phyloP scores from a whole-genome alignment of 2,888 invertebrate genomes.

The Saturnia japonica region DNA sequence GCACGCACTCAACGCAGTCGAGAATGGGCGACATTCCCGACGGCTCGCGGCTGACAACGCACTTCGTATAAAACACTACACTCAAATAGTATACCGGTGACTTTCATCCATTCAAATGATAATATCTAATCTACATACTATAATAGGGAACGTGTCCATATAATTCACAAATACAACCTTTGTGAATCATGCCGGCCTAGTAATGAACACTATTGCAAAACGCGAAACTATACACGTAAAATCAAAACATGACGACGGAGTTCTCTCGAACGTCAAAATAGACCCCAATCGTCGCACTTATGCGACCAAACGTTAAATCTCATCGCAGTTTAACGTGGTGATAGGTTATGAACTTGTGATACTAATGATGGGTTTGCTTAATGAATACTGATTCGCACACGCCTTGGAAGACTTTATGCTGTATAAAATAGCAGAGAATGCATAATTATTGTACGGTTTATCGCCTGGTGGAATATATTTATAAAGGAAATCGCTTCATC shows the following conservation, averaged over 20 bases:
- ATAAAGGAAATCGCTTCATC: no score
- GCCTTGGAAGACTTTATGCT: not conserved
- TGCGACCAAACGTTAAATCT: not conserved
- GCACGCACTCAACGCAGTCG: slow-evolving; percentile 27
- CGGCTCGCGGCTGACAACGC: slow-evolving; percentile 6
- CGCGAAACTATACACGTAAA: not conserved
- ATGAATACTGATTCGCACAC: not conserved
- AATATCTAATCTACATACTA: slow-evolving; percentile 10
- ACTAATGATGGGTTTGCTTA: not conserved
- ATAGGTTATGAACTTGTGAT: not conserved
- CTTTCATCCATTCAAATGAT: slow-evolving; percentile 2
- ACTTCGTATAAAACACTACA: not conserved
- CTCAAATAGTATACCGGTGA: not conserved
- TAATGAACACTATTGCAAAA: not conserved
- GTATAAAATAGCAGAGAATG: not conserved
- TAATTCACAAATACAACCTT: not conserved
- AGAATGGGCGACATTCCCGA: slow-evolving; percentile 34
- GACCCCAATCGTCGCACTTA: not conserved
- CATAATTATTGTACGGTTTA: not conserved
- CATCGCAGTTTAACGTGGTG: not conserved
- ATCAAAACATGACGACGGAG: no score
- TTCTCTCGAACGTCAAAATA: not conserved
- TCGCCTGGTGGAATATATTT: not conserved
- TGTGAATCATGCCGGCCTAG: not conserved
- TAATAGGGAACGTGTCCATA: not conserved